Evolutionary conservation across 2,113 vertebrate species (phyloP), one percentile per base, ranked within the genome.

Genomic region (Ivindomyrus marchei): DNA sequence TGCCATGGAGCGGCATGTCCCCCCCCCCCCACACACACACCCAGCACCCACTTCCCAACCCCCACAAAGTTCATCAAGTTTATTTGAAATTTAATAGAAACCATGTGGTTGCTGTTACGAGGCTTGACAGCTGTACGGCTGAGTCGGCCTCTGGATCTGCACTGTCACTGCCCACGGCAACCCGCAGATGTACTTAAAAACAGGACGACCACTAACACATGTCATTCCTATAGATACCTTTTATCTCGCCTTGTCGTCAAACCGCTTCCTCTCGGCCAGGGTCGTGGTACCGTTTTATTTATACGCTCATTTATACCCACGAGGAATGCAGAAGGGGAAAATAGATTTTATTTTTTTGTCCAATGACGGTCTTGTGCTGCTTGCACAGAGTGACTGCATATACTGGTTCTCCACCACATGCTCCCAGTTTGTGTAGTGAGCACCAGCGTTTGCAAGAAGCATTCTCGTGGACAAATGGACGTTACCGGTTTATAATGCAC

Each of bases 21-120:
- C 66, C 66, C 31, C 31, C 31, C 66, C 27, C 24, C 24, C 8
- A 4, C 31, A 3, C 70, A 27, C 62, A 3, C 27, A 13, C n/a
- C 62, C 74, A 42, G 36, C 31, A 39, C 31, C 74, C 74, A 42
- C 74, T 80, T 42, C 74, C 74, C 74, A 80, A 39, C 74, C 74
- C 74, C 74, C 74, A 80, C 31, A 80, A 80, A 42, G 74, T 80
- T 80, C 74, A 36, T 80, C 74, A 80, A 80, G 74, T 80, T 21
- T 80, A 17, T 80, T 42, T 42, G 74, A 80, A 19, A 80, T 80
- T 42, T 39, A 42, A 42, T 80, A 19, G 36, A 80, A 80, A 80
- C 0, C 31, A 39, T 80, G 74, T 39, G 36, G 74, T 70, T 70
- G 62, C 62, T 70, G 62, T 31, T 31, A 13, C n/a, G n/a, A 80